Conservation (phyloP, 2,797 vertebrate genomes). For the Anniella stebbinsi region DNA sequence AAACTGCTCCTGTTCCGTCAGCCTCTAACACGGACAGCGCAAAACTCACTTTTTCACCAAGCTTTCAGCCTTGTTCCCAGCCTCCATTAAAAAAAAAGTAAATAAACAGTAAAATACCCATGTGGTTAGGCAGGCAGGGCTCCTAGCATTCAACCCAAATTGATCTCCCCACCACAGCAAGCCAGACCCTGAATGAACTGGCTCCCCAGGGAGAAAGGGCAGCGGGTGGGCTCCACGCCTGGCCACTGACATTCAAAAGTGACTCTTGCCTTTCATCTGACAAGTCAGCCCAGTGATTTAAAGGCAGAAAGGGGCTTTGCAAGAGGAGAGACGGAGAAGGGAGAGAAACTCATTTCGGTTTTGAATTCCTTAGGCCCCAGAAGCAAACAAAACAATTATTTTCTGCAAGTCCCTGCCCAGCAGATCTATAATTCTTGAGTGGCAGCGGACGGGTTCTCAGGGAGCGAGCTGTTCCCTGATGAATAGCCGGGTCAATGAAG, state of each 20-base stretch:
- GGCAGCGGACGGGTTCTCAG: background rate
- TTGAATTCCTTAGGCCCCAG: constrained; percentile 38
- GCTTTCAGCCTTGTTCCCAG: no score
- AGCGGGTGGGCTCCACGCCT: background rate
- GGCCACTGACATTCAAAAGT: background rate
- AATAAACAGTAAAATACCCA: no score
- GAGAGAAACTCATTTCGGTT: constrained; percentile 1
- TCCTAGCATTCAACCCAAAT: background rate
- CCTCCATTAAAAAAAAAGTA: no score
- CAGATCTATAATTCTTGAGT: constrained; percentile 28
- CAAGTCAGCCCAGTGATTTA: background rate
- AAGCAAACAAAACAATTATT: constrained; percentile 29
- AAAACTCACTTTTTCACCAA: no score
- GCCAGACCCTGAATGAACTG: background rate
- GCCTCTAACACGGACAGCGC: background rate
- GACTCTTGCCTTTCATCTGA: background rate
- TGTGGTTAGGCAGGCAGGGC: background rate
- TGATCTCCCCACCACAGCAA: background rate
- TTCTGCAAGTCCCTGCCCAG: background rate
- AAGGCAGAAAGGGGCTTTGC: background rate
- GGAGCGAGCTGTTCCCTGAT: background rate
- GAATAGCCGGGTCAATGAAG: background rate
- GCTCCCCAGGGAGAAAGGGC: background rate
- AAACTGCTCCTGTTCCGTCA: background rate
- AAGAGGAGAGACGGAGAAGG: background rate